These are phyloP conservation scores for Agrotis ipsilon DNA, from an alignment of 2,888 invertebrate genomes.

Conservation along the genomic window DNA sequence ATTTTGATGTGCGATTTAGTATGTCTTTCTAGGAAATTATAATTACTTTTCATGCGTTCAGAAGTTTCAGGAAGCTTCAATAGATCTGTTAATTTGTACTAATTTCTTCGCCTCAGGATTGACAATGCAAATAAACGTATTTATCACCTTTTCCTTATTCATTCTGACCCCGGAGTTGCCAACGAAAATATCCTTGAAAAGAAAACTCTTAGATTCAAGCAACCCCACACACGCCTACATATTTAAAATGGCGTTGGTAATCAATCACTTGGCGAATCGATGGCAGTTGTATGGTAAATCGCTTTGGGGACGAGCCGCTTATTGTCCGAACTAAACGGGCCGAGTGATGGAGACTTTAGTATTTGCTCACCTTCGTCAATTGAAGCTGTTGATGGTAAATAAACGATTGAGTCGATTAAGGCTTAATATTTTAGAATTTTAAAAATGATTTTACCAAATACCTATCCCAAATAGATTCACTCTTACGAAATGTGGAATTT, in stretches of 20 bases:
- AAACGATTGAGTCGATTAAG: background rate
- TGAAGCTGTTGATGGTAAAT: conserved; percentile 11
- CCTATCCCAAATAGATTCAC: too few species aligned
- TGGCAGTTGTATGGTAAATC: conserved; percentile 56
- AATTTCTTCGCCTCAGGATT: background rate
- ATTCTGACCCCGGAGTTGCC: background rate
- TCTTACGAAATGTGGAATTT: too few species aligned
- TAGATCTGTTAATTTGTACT: background rate
- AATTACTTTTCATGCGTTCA: background rate
- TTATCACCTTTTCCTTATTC: too few species aligned
- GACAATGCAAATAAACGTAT: too few species aligned
- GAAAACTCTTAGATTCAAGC: background rate
- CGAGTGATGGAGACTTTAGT: conserved; percentile 26
- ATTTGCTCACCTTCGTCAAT: conserved; percentile 29
- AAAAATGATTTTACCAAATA: too few species aligned
- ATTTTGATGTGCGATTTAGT: too few species aligned
- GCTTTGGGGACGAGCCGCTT: conserved; percentile 51
- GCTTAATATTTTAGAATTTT: conserved; percentile 1
- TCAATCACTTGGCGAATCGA: conserved; percentile 57
- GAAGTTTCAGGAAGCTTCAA: background rate
- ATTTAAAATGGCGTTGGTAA: conserved; percentile 43
- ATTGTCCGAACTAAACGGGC: conserved; percentile 34
- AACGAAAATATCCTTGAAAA: background rate
- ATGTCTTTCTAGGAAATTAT: too few species aligned
- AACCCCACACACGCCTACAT: conserved; percentile 17